phyloP scores from a whole-genome alignment of 2,113 vertebrate species.

The Cephalopholis sonnerati region DNA sequence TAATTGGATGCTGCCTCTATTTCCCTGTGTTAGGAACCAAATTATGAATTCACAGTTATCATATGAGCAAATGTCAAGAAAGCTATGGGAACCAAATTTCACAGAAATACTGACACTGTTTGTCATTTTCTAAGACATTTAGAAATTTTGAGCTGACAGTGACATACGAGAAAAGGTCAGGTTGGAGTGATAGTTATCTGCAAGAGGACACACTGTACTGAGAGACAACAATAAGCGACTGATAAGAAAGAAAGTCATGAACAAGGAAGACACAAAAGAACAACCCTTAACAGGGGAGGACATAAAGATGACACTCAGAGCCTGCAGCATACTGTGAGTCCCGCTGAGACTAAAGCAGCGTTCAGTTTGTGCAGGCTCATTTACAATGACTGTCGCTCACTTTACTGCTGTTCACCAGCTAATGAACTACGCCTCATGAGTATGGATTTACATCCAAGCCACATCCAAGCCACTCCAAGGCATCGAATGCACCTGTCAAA shows the following conservation, averaged over 20 bases:
- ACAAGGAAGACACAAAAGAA: neutral
- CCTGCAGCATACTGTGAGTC: neutral
- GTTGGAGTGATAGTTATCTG: neutral
- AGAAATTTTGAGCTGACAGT: neutral
- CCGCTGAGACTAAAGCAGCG: neutral
- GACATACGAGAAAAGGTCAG: neutral
- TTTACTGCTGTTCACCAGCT: neutral
- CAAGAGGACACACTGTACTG: neutral
- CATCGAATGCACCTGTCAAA: neutral
- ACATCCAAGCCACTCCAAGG: neutral
- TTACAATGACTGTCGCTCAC: slow-evolving; percentile 1
- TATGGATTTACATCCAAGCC: neutral
- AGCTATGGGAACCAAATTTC: neutral
- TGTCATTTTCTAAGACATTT: neutral
- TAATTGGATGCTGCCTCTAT: neutral
- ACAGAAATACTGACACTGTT: neutral
- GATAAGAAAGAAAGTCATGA: neutral
- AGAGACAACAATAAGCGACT: neutral
- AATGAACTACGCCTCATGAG: slow-evolving; percentile 19
- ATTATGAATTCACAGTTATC: neutral
- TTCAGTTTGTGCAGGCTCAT: neutral
- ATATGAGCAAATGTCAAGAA: no score
- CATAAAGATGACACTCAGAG: neutral
- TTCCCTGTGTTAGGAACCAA: neutral
- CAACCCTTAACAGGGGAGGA: neutral